These are phyloP conservation scores for Prunella fulvescens DNA, from an alignment of 2,113 vertebrate genomes.

Conservation along the genomic window DNA sequence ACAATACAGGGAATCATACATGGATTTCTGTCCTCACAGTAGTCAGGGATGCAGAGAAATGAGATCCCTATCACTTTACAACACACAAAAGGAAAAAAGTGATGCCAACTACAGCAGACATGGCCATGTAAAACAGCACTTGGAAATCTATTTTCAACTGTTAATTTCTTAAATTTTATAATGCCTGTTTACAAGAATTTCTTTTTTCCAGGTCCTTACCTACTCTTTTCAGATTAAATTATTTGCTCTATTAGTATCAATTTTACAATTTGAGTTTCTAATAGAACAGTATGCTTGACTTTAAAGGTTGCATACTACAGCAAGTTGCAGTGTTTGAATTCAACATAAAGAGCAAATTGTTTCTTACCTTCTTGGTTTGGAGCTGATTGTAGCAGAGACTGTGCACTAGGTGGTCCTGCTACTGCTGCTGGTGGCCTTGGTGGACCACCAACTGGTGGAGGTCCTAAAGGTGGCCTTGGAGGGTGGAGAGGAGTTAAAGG, in stretches of 20 bases:
- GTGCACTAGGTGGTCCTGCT: conserved; percentile 63
- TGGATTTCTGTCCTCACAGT: not conserved
- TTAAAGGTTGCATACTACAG: not conserved
- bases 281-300: not conserved
- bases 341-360: not conserved
- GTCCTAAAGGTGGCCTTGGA: conserved; percentile 71
- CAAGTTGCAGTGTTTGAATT: not conserved
- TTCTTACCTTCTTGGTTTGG: conserved; percentile 78
- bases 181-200: not conserved
- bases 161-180: not conserved
- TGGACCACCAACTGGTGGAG: conserved; percentile 68
- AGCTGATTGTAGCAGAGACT: conserved; percentile 53
- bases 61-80: not conserved
- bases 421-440: conserved; percentile 63
- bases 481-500: conserved; percentile 76
- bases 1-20: not conserved
- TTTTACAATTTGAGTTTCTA: not conserved
- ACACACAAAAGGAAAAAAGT: not conserved
- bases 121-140: not conserved
- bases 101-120: not conserved
- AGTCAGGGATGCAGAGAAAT: not conserved
- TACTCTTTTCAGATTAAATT: not conserved
- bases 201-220: not conserved
- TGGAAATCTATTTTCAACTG: not conserved
- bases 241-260: not conserved